Evolutionary conservation across 2,113 vertebrate genomes (phyloP).

Genomic region (Platichthys flesus): DNA sequence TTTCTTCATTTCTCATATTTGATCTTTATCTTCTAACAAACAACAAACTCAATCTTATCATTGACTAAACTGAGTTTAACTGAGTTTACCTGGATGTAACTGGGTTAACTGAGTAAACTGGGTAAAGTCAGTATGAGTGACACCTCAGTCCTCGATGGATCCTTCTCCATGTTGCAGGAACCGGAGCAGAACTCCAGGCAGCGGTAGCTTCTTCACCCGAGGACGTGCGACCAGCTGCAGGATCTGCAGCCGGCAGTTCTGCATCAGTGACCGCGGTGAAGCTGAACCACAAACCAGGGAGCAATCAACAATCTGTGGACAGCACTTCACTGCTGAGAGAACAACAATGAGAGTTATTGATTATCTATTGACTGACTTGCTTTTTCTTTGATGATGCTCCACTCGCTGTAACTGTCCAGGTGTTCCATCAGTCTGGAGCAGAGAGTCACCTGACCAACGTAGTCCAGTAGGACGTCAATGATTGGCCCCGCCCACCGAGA

Average conservation of each 20-base stretch:
- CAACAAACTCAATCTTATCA: neutral
- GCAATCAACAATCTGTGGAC: neutral
- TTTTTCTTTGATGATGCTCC: constrained; percentile 91
- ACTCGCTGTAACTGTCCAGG: constrained; percentile 90
- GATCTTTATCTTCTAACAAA: too few species aligned
- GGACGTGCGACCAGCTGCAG: constrained; percentile 81
- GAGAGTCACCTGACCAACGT: constrained; percentile 92
- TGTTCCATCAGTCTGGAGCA: constrained; percentile 91
- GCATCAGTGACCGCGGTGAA: constrained; percentile 87
- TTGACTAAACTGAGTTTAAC: neutral
- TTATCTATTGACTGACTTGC: constrained; percentile 80
- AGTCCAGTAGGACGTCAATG: constrained; percentile 92
- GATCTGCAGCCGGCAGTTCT: constrained; percentile 90
- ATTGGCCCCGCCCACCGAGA: constrained; percentile 91
- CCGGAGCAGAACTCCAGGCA: constrained; percentile 86
- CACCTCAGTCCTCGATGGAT: neutral
- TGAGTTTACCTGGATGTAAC: too few species aligned
- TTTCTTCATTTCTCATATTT: too few species aligned
- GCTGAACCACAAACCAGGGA: constrained; percentile 72
- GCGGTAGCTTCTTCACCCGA: constrained; percentile 82
- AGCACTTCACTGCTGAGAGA: too few species aligned
- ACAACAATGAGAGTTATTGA: neutral
- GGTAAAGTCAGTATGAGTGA: neutral
- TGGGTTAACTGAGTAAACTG: neutral
- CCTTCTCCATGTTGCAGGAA: constrained; percentile 84